phyloP scores from a whole-genome alignment of 1,140 invertebrate species.

The Drosophila insularis region DNA sequence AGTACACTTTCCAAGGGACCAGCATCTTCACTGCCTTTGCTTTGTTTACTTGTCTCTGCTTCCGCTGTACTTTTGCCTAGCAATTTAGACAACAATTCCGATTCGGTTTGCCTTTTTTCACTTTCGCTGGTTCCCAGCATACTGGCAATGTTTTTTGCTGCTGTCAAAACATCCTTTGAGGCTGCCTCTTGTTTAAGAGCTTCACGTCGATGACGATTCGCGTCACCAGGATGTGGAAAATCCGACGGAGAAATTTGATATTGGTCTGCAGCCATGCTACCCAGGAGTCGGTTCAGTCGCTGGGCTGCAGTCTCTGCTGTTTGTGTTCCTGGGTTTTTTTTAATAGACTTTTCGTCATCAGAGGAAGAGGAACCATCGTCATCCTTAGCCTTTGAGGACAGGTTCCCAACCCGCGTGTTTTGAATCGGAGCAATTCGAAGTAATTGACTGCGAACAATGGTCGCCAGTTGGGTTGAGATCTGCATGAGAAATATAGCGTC shows the following conservation, averaged over 20 bases:
- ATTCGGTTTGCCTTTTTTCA: slow-evolving; percentile 87
- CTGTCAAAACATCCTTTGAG: slow-evolving; percentile 82
- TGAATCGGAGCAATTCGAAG: slow-evolving; percentile 51
- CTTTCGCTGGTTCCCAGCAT: slow-evolving; percentile 86
- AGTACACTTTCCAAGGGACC: not conserved
- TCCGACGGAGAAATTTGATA: slow-evolving; percentile 42
- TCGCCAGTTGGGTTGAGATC: not conserved
- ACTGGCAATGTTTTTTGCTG: slow-evolving; percentile 87
- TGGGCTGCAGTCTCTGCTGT: slow-evolving; percentile 61
- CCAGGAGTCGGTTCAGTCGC: slow-evolving; percentile 65
- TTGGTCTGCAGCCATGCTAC: slow-evolving; percentile 65
- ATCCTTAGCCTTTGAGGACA: slow-evolving; percentile 60
- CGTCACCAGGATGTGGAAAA: slow-evolving; percentile 68
- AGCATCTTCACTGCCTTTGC: slow-evolving; percentile 15
- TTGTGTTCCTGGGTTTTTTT: slow-evolving; percentile 27
- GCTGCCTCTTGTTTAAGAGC: slow-evolving; percentile 55
- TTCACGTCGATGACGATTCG: slow-evolving; percentile 52
- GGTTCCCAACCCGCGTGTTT: slow-evolving; percentile 57
- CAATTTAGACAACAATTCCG: slow-evolving; percentile 89
- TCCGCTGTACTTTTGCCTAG: slow-evolving; percentile 83
- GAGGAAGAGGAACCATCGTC: slow-evolving; percentile 66
- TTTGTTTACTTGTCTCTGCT: slow-evolving; percentile 50
- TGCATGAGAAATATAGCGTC: not conserved
- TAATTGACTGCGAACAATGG: slow-evolving; percentile 33
- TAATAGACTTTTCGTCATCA: slow-evolving; percentile 58